phyloP scores from a whole-genome alignment of 2,888 invertebrate genomes.

The Neoscelio sp. region DNA sequence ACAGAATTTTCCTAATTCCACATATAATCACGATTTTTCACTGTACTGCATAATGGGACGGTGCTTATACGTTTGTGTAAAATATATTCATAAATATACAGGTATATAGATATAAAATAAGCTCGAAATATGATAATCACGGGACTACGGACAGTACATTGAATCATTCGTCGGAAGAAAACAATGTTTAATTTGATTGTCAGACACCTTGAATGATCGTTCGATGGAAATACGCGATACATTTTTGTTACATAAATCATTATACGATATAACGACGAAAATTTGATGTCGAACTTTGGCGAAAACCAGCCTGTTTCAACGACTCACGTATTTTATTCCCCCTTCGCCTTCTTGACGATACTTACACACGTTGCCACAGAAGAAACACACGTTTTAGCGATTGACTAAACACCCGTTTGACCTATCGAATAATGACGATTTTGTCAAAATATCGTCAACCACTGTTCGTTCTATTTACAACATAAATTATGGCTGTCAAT shows the following conservation, averaged over 20 bases:
- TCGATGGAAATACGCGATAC: no score
- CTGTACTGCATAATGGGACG: conserved; percentile 8
- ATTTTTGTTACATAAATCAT: not conserved
- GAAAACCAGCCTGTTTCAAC: conserved; percentile 47
- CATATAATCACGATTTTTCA: conserved; percentile 12
- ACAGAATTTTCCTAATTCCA: conserved; percentile 1
- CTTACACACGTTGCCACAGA: conserved; percentile 13
- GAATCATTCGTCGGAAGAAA: conserved; percentile 15
- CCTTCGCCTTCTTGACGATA: conserved; percentile 1
- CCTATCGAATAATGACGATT: conserved; percentile 7
- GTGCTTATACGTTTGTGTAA: conserved; percentile 32
- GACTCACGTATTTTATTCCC: not conserved
- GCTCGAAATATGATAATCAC: conserved; percentile 39
- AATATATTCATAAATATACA: conserved; percentile 59
- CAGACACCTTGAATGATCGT: conserved; percentile 6
- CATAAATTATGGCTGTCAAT: not conserved
- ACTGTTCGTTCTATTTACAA: not conserved
- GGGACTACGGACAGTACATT: conserved; percentile 28
- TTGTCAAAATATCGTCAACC: not conserved
- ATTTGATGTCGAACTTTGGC: conserved; percentile 26
- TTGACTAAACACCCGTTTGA: conserved; percentile 33
- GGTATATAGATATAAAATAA: conserved; percentile 51
- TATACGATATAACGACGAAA: conserved; percentile 22
- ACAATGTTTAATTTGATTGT: conserved; percentile 13
- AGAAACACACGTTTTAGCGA: conserved; percentile 8